Conservation (phyloP, 2,888 invertebrate species). For the Heliconius ismenius region DNA sequence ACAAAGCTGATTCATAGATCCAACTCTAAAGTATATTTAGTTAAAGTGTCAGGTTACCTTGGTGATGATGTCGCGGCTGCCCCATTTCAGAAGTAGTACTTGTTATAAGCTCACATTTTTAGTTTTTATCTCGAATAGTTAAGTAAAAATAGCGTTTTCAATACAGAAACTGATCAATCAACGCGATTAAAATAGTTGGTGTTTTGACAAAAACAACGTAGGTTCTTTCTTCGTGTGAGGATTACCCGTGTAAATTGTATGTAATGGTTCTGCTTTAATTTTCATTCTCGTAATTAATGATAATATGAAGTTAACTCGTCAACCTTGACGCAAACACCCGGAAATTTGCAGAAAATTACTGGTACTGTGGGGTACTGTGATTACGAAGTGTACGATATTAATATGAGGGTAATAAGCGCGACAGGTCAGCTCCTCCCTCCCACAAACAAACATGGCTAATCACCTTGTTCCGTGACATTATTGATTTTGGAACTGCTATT, state of each 20-base stretch:
- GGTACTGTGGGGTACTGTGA: conserved; percentile 20
- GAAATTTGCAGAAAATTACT: conserved; percentile 25
- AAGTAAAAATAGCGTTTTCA: neutral
- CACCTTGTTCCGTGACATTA: conserved; percentile 35
- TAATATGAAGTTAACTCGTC: conserved; percentile 25
- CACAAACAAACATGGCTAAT: conserved; percentile 38
- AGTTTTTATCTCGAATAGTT: neutral
- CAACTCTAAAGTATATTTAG: conserved; percentile 40
- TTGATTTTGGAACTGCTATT: conserved; percentile 23
- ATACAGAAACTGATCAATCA: conserved; percentile 32
- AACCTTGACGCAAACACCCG: conserved; percentile 35
- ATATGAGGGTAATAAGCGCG: conserved; percentile 37
- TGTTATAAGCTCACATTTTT: neutral
- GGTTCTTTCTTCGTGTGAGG: conserved; percentile 23
- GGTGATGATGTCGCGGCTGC: conserved; percentile 33
- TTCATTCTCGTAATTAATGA: conserved; percentile 19
- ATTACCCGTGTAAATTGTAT: conserved; percentile 33
- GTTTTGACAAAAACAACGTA: conserved; percentile 32
- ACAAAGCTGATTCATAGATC: conserved; percentile 39
- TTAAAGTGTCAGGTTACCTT: conserved; percentile 39
- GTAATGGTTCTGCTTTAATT: conserved; percentile 32
- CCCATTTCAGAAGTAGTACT: conserved; percentile 18
- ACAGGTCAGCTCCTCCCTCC: conserved; percentile 37
- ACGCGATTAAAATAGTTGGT: conserved; percentile 33
- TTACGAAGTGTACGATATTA: conserved; percentile 30